Evolutionary conservation across 1,140 invertebrate genomes (phyloP).

Genomic region (Drosophila melanogaster): Release_6_plus_ISO1_MT NT_033779.5:2621501-2622000

Average conservation of each 20-base stretch:
- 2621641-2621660: neutral
- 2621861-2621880: constrained; percentile 32
- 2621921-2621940: constrained; percentile 82
- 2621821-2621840: constrained; percentile 72
- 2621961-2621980: constrained; percentile 82
- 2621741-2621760: constrained; percentile 67
- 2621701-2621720: neutral
- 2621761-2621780: constrained; percentile 63
- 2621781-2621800: constrained; percentile 48
- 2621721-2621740: constrained; percentile 30
- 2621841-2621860: constrained; percentile 59
- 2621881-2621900: constrained; percentile 34
- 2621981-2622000: constrained; percentile 81
- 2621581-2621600: neutral
- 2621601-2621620: neutral
- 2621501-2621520: neutral
- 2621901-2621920: constrained; percentile 80
- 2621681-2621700: constrained; percentile 1
- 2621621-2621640: neutral
- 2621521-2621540: neutral
- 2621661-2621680: constrained; percentile 4
- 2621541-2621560: neutral
- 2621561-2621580: neutral
- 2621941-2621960: constrained; percentile 83
- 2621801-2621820: constrained; percentile 44